Conservation (phyloP, 2,797 vertebrate genomes). For the Pseudochaenichthys georgianus region DNA sequence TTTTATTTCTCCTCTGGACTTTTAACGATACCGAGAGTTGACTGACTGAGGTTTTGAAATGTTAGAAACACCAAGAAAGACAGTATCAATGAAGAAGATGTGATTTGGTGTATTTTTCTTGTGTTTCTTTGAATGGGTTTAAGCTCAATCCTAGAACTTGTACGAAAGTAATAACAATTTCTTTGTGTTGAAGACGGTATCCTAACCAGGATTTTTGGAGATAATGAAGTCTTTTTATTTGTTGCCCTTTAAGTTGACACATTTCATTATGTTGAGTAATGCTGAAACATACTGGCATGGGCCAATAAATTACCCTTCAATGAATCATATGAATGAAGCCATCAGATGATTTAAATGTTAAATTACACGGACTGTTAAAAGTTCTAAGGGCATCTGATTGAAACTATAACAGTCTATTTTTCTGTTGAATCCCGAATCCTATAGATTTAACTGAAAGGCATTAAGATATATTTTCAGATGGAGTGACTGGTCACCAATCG, state of each 20-base stretch:
- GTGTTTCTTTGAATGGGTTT: constrained; percentile 1
- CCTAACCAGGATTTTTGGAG: background rate
- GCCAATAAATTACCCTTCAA: background rate
- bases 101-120: constrained; percentile 3
- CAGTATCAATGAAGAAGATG: background rate
- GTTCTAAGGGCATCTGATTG: background rate
- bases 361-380: background rate
- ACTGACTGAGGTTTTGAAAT: background rate
- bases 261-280: background rate
- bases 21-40: background rate
- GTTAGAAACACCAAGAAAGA: constrained; percentile 6
- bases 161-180: too few relatives aligned
- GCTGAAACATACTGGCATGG: background rate
- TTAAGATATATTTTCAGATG: background rate
- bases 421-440: too few relatives aligned
- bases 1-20: background rate
- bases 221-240: background rate
- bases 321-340: background rate
- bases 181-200: background rate
- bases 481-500: background rate
- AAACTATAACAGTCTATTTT: too few relatives aligned
- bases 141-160: background rate
- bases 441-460: too few relatives aligned
- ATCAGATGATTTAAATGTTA: background rate
- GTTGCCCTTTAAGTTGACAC: background rate